phyloP scores from a whole-genome alignment of 1,140 invertebrate species.

The Ostrea edulis region DNA sequence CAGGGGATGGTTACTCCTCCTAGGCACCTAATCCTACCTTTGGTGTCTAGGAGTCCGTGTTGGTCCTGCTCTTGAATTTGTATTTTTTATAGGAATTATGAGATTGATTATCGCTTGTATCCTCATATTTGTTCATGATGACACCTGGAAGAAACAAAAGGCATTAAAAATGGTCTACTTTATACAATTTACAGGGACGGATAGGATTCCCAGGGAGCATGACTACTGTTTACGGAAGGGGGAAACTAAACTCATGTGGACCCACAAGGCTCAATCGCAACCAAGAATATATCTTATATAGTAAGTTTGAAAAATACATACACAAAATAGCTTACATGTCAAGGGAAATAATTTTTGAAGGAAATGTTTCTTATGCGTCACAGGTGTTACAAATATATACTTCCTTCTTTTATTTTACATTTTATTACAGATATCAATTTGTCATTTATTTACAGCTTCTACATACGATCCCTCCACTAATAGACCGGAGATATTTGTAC shows the following conservation, averaged over 20 bases:
- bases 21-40: too few relatives aligned
- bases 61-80: too few relatives aligned
- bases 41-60: too few relatives aligned
- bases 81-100: too few relatives aligned
- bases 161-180: too few relatives aligned
- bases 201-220: background rate
- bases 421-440: background rate
- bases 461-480: background rate
- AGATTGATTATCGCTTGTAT: too few relatives aligned
- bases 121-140: too few relatives aligned
- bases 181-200: background rate
- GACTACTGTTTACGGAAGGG: background rate
- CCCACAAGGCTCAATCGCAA: background rate
- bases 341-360: background rate
- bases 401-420: background rate
- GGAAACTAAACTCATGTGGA: background rate
- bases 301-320: background rate
- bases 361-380: background rate
- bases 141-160: too few relatives aligned
- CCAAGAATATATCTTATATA: background rate
- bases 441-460: background rate
- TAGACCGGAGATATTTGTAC: background rate
- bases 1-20: too few relatives aligned
- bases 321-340: background rate
- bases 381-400: too few relatives aligned